Evolutionary conservation across 2,888 invertebrate genomes (phyloP), one percentile per base, ranked within the genome.

Genomic region (Drosophila mayaguana): DNA sequence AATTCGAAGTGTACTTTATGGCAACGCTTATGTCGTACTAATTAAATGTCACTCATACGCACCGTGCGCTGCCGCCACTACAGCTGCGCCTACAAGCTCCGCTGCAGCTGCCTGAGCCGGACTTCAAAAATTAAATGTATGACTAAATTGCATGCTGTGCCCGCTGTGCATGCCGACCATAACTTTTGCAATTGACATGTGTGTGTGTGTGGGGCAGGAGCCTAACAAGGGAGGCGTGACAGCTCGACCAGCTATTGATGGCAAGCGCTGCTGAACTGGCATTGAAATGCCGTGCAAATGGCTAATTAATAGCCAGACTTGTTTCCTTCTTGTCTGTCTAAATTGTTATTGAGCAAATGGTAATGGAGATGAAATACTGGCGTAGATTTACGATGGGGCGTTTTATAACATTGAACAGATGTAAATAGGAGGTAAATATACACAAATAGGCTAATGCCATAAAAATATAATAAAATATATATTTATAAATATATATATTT

Each of bases 41-140:
- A 83, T 83, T 83, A 83, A 84, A 84, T 81, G 84, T 80, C 83
- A 83, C 84, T 83, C 83, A 83, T 83, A 84, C 79, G 84, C 74
- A 68, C 53, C 54, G 76, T 71, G 57, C 42, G 68, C 75, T 64
- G 46, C 54, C 50, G 28, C 50, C 48, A 6, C 22, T 5, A 14
- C 16, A 63, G 45, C 53, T 51, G 71, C n/a, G 25, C 46, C 46
- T 46, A 46, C 46, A 16, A 46, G 8, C 34, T 1, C 42, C 46
- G 45, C 32, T 20, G 6, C 43, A 48, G 14, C n/a, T 38, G 55
- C n/a, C 50, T 36, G 55, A 28, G 7, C 48, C 48, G 28, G 28
- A 71, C 64, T 72, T 71, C 80, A 79, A 79, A 80, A 66, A 77
- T 73, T 63, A 62, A 65, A 69, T 63, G 53, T 63, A 54, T 11